phyloP scores from a whole-genome alignment of 2,797 vertebrate species.

The Anolis apletophallus region DNA sequence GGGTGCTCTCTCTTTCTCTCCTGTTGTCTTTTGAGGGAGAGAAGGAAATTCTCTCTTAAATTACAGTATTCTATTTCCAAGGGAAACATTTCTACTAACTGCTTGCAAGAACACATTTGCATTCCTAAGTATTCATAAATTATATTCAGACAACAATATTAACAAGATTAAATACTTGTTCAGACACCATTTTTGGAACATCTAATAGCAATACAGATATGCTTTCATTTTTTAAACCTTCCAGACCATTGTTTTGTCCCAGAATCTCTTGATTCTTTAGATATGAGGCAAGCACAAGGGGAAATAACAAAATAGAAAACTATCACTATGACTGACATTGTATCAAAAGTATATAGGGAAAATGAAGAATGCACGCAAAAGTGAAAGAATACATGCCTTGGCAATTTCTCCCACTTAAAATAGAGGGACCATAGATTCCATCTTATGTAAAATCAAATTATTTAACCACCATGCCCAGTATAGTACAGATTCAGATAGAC shows the following conservation, averaged over 20 bases:
- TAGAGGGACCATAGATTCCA: neutral
- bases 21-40: neutral
- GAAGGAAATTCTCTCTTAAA: neutral
- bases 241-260: slow-evolving; percentile 23
- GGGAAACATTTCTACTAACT: slow-evolving; percentile 47
- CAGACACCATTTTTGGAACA: slow-evolving; percentile 43
- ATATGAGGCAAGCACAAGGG: slow-evolving; percentile 30
- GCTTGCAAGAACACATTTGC: slow-evolving; percentile 42
- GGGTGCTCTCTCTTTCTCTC: neutral
- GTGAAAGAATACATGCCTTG: neutral
- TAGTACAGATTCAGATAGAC: neutral
- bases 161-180: slow-evolving; percentile 43
- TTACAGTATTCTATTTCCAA: slow-evolving; percentile 31
- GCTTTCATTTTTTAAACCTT: slow-evolving; percentile 41
- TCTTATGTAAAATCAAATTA: neutral
- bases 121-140: slow-evolving; percentile 32
- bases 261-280: slow-evolving; percentile 15
- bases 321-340: neutral
- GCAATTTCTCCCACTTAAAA: neutral
- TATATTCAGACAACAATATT: slow-evolving; percentile 36
- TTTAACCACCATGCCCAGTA: neutral
- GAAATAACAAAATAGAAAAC: slow-evolving; percentile 16
- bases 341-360: slow-evolving; percentile 3
- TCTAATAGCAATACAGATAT: slow-evolving; percentile 26
- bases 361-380: slow-evolving; percentile 8